Evolutionary conservation across 1,140 invertebrate species (phyloP).

Genomic region (Coptotermes formosanus): DNA sequence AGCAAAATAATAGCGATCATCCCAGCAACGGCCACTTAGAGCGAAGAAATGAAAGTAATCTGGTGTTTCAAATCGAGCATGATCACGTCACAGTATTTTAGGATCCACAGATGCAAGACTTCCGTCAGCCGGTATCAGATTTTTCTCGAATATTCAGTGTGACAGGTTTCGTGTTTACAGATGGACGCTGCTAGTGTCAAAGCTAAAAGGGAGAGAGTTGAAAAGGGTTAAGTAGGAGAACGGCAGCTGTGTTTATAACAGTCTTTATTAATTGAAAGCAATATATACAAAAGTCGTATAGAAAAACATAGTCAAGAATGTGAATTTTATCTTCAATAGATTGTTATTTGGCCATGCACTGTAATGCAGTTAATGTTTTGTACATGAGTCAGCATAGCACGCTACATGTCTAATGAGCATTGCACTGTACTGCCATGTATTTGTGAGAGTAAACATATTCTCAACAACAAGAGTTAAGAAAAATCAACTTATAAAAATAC

Average conservation of each 20-base stretch:
- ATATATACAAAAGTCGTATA: conserved; percentile 23
- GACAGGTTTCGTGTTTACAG: too few relatives aligned
- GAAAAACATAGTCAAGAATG: conserved; percentile 20
- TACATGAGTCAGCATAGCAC: background rate
- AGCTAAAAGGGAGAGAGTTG: too few relatives aligned
- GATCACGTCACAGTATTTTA: too few relatives aligned
- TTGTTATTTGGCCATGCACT: background rate
- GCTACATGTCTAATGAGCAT: background rate
- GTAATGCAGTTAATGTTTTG: background rate
- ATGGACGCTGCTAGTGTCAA: too few relatives aligned
- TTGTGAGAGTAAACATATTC: background rate
- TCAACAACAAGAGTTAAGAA: background rate
- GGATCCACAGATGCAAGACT: too few relatives aligned
- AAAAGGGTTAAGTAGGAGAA: background rate
- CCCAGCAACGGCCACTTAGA: too few relatives aligned
- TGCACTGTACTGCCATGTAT: background rate
- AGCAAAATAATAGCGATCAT: too few relatives aligned
- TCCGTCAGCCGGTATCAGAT: too few relatives aligned
- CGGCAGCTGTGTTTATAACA: background rate
- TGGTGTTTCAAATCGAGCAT: too few relatives aligned
- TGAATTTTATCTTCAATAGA: background rate
- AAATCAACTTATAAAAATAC: background rate
- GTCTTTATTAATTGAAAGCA: conserved; percentile 29
- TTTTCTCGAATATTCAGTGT: too few relatives aligned
- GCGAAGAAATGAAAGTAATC: too few relatives aligned